phyloP scores from a whole-genome alignment of 1,140 invertebrate genomes.

The Argopecten irradians region DNA sequence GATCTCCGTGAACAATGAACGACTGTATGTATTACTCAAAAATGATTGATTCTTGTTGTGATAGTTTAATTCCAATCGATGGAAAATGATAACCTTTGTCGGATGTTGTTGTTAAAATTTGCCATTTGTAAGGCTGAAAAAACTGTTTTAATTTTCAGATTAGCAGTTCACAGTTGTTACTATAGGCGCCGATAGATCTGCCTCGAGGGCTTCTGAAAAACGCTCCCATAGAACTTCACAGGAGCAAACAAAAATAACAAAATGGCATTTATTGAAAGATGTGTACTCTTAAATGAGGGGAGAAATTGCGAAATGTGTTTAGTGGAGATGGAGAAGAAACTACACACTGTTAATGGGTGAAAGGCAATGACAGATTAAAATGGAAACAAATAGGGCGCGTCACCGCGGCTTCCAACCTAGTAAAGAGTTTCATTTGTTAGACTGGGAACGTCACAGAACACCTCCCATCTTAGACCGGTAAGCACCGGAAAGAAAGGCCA shows the following conservation, averaged over 20 bases:
- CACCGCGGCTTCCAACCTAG: not conserved
- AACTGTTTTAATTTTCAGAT: not conserved
- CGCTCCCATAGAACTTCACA: not conserved
- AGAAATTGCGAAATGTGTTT: not conserved
- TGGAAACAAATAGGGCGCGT: conserved; percentile 6
- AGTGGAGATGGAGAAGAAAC: conserved; percentile 15
- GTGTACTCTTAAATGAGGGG: conserved; percentile 20
- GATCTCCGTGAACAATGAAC: not conserved
- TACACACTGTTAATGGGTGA: conserved; percentile 16
- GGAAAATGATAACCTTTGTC: not conserved
- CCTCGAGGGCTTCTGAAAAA: not conserved
- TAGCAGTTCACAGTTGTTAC: not conserved
- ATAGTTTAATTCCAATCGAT: conserved; percentile 2
- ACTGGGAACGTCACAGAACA: not conserved
- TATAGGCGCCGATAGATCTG: not conserved
- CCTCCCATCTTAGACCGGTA: not conserved
- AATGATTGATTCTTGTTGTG: not conserved
- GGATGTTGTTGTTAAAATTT: not conserved
- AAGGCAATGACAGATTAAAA: not conserved
- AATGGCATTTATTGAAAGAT: conserved; percentile 18
- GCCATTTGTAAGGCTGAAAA: not conserved
- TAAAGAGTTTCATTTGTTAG: not conserved
- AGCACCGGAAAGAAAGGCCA: not conserved
- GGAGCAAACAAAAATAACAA: not conserved
- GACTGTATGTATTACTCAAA: not conserved